A percentile compares a stretch with the other conserved stretches of the same genome.
These are phyloP conservation scores for Simalia tracyae DNA, from an alignment of 2,797 vertebrate genomes.

Conservation along the genomic window DNA sequence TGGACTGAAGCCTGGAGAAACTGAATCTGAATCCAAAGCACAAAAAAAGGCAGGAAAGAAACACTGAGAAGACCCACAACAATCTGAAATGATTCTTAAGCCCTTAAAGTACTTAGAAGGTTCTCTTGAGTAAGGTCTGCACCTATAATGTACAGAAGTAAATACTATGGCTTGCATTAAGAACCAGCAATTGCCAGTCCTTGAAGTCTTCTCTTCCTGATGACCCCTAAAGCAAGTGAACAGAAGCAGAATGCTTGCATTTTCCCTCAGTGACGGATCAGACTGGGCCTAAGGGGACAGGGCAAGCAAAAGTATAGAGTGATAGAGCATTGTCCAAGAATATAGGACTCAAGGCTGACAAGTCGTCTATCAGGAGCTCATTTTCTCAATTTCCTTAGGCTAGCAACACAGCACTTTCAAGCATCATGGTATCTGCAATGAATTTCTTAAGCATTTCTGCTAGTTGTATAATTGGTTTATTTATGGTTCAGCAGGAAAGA, in stretches of 20 bases:
- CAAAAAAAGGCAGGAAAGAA: background rate
- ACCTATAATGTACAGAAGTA: background rate
- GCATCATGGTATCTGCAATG: background rate
- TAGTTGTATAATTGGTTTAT: background rate
- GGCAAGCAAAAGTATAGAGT: background rate
- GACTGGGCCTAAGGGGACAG: background rate
- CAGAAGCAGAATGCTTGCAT: background rate
- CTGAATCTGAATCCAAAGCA: background rate
- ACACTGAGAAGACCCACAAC: background rate
- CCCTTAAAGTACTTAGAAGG: background rate
- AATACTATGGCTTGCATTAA: background rate
- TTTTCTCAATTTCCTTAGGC: background rate
- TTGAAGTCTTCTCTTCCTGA: background rate
- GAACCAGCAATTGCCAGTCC: background rate
- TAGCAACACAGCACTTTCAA: background rate
- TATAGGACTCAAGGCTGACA: background rate
- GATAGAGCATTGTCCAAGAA: background rate
- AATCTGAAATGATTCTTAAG: background rate
- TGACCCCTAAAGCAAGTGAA: background rate
- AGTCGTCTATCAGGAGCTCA: background rate
- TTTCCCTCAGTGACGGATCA: background rate
- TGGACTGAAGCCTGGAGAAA: slow-evolving; percentile 3
- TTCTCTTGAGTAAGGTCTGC: background rate
- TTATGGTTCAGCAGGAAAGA: background rate
- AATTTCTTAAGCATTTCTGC: background rate